Base-by-base conservation (phyloP, 2,797 vertebrate genomes). In the Triplophysa yarkandensis region DNA sequence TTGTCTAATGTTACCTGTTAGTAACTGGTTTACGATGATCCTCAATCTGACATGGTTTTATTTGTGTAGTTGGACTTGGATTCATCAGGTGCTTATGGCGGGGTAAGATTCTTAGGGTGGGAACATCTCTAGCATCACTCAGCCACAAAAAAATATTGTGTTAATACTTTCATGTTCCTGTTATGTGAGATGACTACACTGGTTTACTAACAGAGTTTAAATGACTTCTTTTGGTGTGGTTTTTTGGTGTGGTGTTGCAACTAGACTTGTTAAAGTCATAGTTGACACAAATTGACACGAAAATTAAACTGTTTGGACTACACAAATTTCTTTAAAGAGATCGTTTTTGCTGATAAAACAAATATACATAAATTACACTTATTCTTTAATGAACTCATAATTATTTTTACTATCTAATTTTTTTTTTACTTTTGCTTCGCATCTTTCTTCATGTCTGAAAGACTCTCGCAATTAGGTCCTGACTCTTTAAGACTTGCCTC, bases 41-140 rank as follows among this genome's bases (percentile, higher is more conserved):
- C 25, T 23, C 23, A 30, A 55, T 13, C 11, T 74, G 44, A 39
- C 54, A 10, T 64, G 36, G 57, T 71, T 61, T 34, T 81, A 64
- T 88, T 68, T 87, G 75, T 71, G 64, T 88, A 91, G 90, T 90
- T 88, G 67, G 86, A 90, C 70, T 80, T 88, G 17, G 89, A 90
- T 73, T 76, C 76, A 0, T 77, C 84, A 0, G 87, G 83, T 25
- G 81, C 81, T 34, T 86, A 85, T 62, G 85, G 69, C 71, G 86
- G 81, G 87, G 89, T 90, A 83, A 91, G 89, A 50, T 71, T 52
- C 0, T 14, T 27, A 52, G 27, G 50, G 52, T 66, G 8, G 4
- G 48, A 68, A 72, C 57, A 23, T 36, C 34, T 36, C 34, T 11
- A 11, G 36, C 34, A 17, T 68, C 65, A n/a, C 44, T 68, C 13